Evolutionary conservation across 2,888 invertebrate species (phyloP), one percentile per base, ranked within the genome.

Genomic region (Apocheima hispidaria): DNA sequence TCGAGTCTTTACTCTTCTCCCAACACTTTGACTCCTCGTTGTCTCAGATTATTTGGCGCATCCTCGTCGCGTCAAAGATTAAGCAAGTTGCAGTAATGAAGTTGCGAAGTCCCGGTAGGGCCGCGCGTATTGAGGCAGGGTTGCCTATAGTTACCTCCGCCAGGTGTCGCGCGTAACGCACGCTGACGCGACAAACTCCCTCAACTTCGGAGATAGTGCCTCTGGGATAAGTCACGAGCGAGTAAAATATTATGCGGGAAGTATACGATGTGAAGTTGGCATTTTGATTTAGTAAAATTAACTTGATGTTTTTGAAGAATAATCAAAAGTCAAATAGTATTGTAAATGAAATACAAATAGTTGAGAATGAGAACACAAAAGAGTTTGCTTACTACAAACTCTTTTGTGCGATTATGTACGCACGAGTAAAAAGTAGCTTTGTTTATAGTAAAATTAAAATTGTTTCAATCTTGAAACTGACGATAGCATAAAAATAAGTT

Each of bases 111-210:
- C 62, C 18, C 41, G 51, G 58, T 53, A 55, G 50, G 63, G 65
- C 36, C 48, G n/a, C 18, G 6, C 40, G 12, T 14, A 35, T 5
- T 35, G 65, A 48, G 60, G 33, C 56, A 55, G 64, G 65, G 66
- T 54, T 65, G 65, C 61, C 53, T 18, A 9, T 16, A 36, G 36
- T 14, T 38, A 26, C 50, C 54, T 38, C 33, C 41, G 38, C 41
- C 70, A 70, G 70, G 68, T 70, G 68, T 54, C 41, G 58, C 59
- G 36, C 30, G 68, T 87, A 89, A 90, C 83, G 75, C 77, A 80
- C 67, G 70, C 68, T 80, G 88, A 88, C 88, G 81, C 76, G 72
- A 68, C 73, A 71, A 78, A 79, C 68, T 68, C 71, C 75, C 75
- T 81, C 78, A 77, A 81, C 79, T 80, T 77, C 70, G 53, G 50